Conservation (phyloP, 2,888 invertebrate species). For the Epicampocera succincta region DNA sequence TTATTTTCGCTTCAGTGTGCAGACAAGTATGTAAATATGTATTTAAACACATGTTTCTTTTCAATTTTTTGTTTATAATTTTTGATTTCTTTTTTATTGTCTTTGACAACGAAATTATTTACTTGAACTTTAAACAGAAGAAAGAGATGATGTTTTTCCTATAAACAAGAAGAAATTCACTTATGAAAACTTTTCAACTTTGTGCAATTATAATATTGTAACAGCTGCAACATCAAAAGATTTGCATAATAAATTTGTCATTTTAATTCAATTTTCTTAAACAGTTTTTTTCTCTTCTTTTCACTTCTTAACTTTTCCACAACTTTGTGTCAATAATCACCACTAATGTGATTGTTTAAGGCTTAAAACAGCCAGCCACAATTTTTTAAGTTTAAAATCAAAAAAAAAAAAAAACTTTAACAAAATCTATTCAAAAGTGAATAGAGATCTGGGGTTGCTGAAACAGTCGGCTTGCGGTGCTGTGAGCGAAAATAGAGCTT, state of each 20-base stretch:
- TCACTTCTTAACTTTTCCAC: neutral
- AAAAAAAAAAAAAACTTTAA: neutral
- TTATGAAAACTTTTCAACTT: constrained; percentile 7
- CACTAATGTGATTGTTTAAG: constrained; percentile 43
- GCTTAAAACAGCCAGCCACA: constrained; percentile 49
- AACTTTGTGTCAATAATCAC: constrained; percentile 8
- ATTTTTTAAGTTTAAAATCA: constrained; percentile 41
- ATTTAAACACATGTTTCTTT: too few relatives aligned
- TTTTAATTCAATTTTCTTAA: constrained; percentile 14
- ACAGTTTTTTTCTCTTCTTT: neutral
- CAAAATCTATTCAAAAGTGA: constrained; percentile 28
- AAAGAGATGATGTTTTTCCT: constrained; percentile 7
- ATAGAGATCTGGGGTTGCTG: too few relatives aligned
- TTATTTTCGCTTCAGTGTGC: too few relatives aligned
- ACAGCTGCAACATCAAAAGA: constrained; percentile 65
- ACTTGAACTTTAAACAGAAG: neutral
- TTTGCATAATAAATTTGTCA: constrained; percentile 65
- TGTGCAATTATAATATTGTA: constrained; percentile 54
- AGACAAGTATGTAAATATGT: too few relatives aligned
- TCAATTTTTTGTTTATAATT: too few relatives aligned
- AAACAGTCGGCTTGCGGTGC: too few relatives aligned
- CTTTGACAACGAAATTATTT: too few relatives aligned
- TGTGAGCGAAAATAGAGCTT: too few relatives aligned
- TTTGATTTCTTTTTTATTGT: too few relatives aligned
- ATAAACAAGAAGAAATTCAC: neutral